A percentile compares a stretch with the other conserved stretches of the same genome.
phyloP scores from a whole-genome alignment of 2,888 invertebrate genomes.

The Apamea sordens region DNA sequence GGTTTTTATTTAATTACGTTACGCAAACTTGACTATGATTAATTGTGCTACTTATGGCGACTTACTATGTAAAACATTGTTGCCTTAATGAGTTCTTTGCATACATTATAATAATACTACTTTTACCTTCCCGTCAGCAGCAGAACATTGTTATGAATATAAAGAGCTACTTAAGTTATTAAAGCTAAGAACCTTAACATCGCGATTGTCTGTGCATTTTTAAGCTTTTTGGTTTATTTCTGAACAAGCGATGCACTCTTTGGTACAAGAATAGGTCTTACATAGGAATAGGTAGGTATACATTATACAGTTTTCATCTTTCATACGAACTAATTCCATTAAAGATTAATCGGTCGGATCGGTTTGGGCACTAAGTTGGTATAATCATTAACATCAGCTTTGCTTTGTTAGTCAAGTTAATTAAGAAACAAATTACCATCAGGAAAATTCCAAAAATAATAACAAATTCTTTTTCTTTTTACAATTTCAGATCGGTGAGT shows the following conservation, averaged over 20 bases:
- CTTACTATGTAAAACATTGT: conserved; percentile 27
- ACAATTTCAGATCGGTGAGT: neutral
- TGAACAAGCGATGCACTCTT: neutral
- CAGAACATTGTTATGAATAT: conserved; percentile 50
- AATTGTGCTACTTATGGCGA: conserved; percentile 10
- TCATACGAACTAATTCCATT: neutral
- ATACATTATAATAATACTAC: conserved; percentile 43
- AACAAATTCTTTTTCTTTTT: neutral
- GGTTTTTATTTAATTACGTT: neutral
- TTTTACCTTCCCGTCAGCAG: conserved; percentile 65
- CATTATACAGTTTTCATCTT: neutral
- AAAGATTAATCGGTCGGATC: no score
- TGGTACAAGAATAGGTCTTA: neutral
- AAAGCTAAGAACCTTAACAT: conserved; percentile 22
- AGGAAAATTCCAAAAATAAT: neutral
- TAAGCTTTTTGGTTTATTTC: conserved; percentile 12
- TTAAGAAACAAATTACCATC: neutral
- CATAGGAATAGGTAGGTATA: no score
- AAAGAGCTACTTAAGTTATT: conserved; percentile 42
- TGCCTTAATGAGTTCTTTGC: conserved; percentile 28
- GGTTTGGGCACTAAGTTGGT: neutral
- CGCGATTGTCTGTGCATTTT: neutral
- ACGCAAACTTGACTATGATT: conserved; percentile 15
- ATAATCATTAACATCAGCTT: neutral
- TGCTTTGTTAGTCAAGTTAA: neutral